A percentile compares a stretch with the other conserved stretches of the same genome.
Evolutionary conservation across 2,113 vertebrate species (phyloP).

Genomic region (zebrafish (Danio rerio)): GRCz12tu NC_133197.1:11090001-11090500

Average conservation of each 20-base stretch:
- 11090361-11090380: constrained; percentile 33
- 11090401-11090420: constrained; percentile 24
- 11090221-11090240: background rate
- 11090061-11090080: constrained; percentile 94
- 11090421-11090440: constrained; percentile 56
- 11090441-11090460: constrained; percentile 1
- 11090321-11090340: background rate
- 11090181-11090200: background rate
- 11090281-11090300: background rate
- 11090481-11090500: too few relatives aligned
- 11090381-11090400: constrained; percentile 34
- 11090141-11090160: constrained; percentile 90
- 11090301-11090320: background rate
- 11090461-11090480: background rate
- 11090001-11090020: constrained; percentile 81
- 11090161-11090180: constrained; percentile 87
- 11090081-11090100: constrained; percentile 96
- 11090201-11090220: background rate
- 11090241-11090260: background rate
- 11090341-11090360: constrained; percentile 12
- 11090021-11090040: constrained; percentile 66
- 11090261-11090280: background rate
- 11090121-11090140: constrained; percentile 92
- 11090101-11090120: constrained; percentile 92
- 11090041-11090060: constrained; percentile 83